These are phyloP conservation scores for Egretta garzetta DNA, from an alignment of 2,113 vertebrate genomes.

Conservation along the genomic window DNA sequence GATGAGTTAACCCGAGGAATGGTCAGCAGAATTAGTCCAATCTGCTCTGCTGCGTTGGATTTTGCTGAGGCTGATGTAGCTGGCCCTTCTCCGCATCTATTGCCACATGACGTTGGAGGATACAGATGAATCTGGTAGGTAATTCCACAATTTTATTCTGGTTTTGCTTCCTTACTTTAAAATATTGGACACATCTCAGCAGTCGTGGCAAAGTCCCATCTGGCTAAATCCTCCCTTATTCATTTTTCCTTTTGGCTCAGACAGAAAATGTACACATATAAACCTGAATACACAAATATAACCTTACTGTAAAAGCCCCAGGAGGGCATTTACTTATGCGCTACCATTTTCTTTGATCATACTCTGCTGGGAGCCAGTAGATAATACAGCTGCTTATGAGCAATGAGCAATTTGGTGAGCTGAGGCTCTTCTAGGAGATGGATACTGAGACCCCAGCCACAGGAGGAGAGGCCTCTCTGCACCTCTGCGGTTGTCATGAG, in stretches of 20 bases:
- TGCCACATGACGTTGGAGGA: fast-evolving
- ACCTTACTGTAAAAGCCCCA: constrained; percentile 5
- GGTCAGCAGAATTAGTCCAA: neutral
- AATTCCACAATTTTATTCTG: neutral
- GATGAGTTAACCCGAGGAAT: neutral
- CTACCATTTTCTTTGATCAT: neutral
- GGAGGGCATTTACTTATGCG: neutral
- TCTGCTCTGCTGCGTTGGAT: neutral
- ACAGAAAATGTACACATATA: neutral
- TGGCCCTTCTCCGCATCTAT: neutral
- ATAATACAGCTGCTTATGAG: neutral
- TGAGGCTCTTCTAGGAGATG: neutral
- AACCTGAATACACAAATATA: neutral
- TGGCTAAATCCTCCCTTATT: neutral
- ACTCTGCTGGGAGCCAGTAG: neutral
- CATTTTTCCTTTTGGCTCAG: neutral
- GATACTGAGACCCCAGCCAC: neutral
- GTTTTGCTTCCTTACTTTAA: neutral
- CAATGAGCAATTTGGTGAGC: neutral
- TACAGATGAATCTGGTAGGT: neutral
- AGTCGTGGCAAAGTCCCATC: neutral
- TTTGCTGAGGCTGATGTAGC: neutral
- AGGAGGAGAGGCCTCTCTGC: neutral
- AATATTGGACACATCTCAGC: neutral
- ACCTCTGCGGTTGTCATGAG: neutral